Evolutionary conservation across 53 echinoderm and acorn worm genomes (phyloP).

Genomic region (Holothuria leucospilota): DNA sequence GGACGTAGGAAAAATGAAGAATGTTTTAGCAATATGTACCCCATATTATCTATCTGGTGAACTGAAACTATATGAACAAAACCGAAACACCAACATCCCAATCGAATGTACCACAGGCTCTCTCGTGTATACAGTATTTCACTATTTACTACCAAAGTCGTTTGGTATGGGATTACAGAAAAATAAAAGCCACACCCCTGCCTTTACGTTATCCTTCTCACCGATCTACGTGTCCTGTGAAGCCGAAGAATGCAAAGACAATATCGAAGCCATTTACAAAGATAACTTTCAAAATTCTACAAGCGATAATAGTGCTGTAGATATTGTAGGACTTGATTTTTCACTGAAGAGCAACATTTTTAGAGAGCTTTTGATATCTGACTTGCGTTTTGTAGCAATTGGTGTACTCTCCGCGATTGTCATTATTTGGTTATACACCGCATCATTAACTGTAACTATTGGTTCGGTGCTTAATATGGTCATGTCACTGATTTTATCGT

Average conservation of each 20-base stretch:
- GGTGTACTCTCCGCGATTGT: constrained; percentile 49
- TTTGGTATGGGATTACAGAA: constrained; percentile 27
- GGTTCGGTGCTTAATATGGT: constrained; percentile 67
- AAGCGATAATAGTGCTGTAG: constrained; percentile 3
- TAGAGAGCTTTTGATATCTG: constrained; percentile 51
- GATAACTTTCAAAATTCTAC: constrained; percentile 42
- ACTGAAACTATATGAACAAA: background rate
- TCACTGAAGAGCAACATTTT: constrained; percentile 62
- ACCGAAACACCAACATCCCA: background rate
- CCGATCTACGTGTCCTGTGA: constrained; percentile 16
- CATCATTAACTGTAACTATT: constrained; percentile 66
- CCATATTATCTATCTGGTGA: constrained; percentile 38
- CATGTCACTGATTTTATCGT: constrained; percentile 56
- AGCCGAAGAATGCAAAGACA: background rate
- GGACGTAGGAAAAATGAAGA: constrained; percentile 48
- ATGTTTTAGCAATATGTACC: constrained; percentile 54
- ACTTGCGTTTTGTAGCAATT: constrained; percentile 61
- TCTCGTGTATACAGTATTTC: constrained; percentile 61
- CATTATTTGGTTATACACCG: constrained; percentile 78
- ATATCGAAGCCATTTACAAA: constrained; percentile 52
- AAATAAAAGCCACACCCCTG: constrained; percentile 22
- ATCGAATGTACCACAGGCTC: background rate
- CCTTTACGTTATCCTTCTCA: constrained; percentile 44
- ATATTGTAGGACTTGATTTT: constrained; percentile 65
- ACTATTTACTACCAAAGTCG: constrained; percentile 54